A percentile compares a stretch with the other conserved stretches of the same genome.
Conservation (phyloP, 1,140 invertebrate genomes). For the Maconellicoccus hirsutus region DNA sequence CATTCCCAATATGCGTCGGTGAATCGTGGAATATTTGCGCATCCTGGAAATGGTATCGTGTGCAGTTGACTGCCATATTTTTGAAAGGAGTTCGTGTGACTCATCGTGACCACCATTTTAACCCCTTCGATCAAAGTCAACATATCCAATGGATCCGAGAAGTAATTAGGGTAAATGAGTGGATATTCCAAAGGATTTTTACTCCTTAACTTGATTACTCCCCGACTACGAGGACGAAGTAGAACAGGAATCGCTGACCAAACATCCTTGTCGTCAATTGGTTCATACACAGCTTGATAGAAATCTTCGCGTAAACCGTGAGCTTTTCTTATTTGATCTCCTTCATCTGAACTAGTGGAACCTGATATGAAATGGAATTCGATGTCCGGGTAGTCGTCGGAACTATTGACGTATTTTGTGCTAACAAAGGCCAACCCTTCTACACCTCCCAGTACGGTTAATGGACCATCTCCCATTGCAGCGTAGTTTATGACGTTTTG, state of each 20-base stretch:
- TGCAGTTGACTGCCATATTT: slow-evolving; percentile 54
- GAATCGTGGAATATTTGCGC: slow-evolving; percentile 47
- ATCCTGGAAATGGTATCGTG: slow-evolving; percentile 55
- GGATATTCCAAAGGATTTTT: slow-evolving; percentile 82
- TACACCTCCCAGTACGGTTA: slow-evolving; percentile 80
- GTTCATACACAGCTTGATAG: slow-evolving; percentile 57
- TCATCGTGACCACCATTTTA: slow-evolving; percentile 61
- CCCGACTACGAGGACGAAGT: slow-evolving; percentile 55
- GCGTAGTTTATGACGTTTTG: slow-evolving; percentile 62
- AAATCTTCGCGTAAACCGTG: slow-evolving; percentile 62
- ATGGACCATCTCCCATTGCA: slow-evolving; percentile 64
- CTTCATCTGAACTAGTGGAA: slow-evolving; percentile 76
- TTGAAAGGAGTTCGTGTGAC: slow-evolving; percentile 56
- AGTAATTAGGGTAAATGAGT: slow-evolving; percentile 84
- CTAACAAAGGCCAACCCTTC: slow-evolving; percentile 83
- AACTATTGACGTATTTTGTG: slow-evolving; percentile 72
- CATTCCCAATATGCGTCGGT: slow-evolving; percentile 71
- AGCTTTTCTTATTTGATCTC: slow-evolving; percentile 64
- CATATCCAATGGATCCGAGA: slow-evolving; percentile 65
- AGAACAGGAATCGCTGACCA: slow-evolving; percentile 79
- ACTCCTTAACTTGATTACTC: slow-evolving; percentile 63
- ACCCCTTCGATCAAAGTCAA: slow-evolving; percentile 70
- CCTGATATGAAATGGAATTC: slow-evolving; percentile 88
- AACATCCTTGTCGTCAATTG: slow-evolving; percentile 62
- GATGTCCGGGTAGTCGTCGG: slow-evolving; percentile 79